These are phyloP conservation scores for Platichthys stellatus DNA, from an alignment of 2,113 vertebrate genomes.

Conservation along the genomic window DNA sequence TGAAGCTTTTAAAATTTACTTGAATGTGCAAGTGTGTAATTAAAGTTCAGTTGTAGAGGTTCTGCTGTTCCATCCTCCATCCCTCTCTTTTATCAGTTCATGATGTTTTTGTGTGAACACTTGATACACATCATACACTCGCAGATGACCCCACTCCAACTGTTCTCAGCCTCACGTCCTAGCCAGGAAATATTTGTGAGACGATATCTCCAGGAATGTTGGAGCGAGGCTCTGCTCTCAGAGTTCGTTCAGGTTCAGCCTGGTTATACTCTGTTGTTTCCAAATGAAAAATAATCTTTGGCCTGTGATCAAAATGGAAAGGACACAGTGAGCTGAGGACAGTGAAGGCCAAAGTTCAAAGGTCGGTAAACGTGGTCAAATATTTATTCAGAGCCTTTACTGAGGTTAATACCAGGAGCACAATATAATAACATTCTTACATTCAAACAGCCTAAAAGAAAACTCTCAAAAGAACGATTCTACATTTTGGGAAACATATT, in stretches of 20 bases:
- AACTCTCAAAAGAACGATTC: too few species aligned
- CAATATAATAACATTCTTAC: too few species aligned
- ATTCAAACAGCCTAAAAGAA: too few species aligned
- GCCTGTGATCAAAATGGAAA: background rate
- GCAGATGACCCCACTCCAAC: constrained; percentile 26
- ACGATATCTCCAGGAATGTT: constrained; percentile 57
- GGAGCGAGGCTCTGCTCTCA: constrained; percentile 12
- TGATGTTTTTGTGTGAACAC: constrained; percentile 11
- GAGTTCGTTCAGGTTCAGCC: constrained; percentile 12
- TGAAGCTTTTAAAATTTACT: background rate
- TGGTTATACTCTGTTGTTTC: constrained; percentile 21
- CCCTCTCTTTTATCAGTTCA: background rate
- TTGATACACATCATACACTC: constrained; percentile 6
- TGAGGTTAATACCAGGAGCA: too few species aligned
- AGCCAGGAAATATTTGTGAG: constrained; percentile 43
- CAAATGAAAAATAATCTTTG: constrained; percentile 37
- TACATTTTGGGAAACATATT: too few species aligned
- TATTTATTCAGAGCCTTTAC: too few species aligned
- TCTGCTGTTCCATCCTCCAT: constrained; percentile 1
- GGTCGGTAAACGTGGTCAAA: background rate
- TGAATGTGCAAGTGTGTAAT: background rate
- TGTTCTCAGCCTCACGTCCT: background rate
- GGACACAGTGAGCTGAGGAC: constrained; percentile 2
- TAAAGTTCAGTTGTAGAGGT: background rate
- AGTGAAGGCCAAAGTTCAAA: background rate